Base-by-base conservation (phyloP, 2,113 vertebrate genomes). In the Cyprinus carpio region DNA sequence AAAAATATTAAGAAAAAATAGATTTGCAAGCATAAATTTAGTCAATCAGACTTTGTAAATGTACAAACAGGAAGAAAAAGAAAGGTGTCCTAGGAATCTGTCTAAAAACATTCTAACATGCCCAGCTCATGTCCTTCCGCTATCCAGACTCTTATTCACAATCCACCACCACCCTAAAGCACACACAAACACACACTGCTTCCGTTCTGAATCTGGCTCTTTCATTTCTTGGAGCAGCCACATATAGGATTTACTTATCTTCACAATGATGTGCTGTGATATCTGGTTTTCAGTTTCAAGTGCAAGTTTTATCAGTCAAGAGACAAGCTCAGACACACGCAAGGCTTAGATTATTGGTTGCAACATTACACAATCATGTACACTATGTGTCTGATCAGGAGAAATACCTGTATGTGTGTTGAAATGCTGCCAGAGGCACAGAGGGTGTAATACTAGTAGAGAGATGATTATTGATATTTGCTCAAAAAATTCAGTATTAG, bases 101-200 rank as follows among this genome's bases (percentile, higher is more conserved):
- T 65, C 85, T 75, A 12, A 84, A 89, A 89, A 91, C 92, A 92
- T 93, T 94, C 92, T 93, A 86, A 15, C 29, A 88, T 86, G 89
- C 84, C 89, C 89, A 86, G 85, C 89, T 90, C 85, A 88, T 84
- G 85, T 88, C 89, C 86, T 90, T 87, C 72, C 91, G 89, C 89
- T 82, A 76, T 89, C 81, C 56, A 85, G 89, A 86, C 87, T 84
- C 87, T 62, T 23, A 58, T 77, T 75, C 5, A 43, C 75, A 78
- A 78, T 76, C 51, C 83, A 78, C 71, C 64, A 81, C 83, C 84
- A 76, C 82, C 58, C 18, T 8, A 27, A 27, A 12, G 16, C 43
- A 46, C 58, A 58, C 56, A 67, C 64, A 37, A 27, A 72, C 67
- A 58, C 25, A 72, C 85, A 79, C 78, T 84, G 51, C n/a, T 75